Evolutionary conservation across 2,113 vertebrate genomes (phyloP), one percentile per base, ranked within the genome.

Genomic region (Oxyura jamaicensis): DNA sequence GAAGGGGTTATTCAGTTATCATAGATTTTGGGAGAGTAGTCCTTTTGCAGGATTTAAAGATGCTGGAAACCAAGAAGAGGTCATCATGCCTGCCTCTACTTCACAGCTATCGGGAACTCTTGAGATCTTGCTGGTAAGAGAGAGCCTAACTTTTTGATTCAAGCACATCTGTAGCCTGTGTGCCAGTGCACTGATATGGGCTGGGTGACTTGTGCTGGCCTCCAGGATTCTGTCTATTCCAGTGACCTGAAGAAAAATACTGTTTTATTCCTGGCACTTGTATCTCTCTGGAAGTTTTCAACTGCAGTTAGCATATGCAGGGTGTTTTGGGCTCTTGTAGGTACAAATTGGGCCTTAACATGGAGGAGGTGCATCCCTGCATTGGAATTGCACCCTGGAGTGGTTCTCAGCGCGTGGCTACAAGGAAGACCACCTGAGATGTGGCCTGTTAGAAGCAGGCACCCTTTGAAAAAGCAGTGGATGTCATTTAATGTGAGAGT

Each of bases 241-340:
- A 21, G 33, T 12, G 5, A 88, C 28, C 28, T 50, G 48, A 92
- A 66, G 22, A 55, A 63, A 82, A 67, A 59, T 42, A 66, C 44
- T 28, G 23, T n/a, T 59, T 71, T 60, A 17, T 36, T 65, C 11
- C 26, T 62, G 48, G 59, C 29, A 77, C 4, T 26, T 66, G 3
- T 67, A 23, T 77, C 35, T 73, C 11, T 3, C 60, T 78, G 42
- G 29, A 79, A 86, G 18, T 29, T 35, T 19, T 13, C 71, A 41
- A 6, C 16, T 44, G 48, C 3, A 1, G 22, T n/a, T 63, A n/a
- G 8, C 0, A 0, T 31, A 10, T n/a, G 53, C 7, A 42, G 50
- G 22, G 44, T 21, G 4, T 23, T 59, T 50, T 78, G 46, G 13
- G 22, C 29, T 62, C 33, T 62, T 1, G 0, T 22, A 39, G 52